Base-by-base conservation (phyloP, 2,113 vertebrate genomes). In the Calyptomena viridis region DNA sequence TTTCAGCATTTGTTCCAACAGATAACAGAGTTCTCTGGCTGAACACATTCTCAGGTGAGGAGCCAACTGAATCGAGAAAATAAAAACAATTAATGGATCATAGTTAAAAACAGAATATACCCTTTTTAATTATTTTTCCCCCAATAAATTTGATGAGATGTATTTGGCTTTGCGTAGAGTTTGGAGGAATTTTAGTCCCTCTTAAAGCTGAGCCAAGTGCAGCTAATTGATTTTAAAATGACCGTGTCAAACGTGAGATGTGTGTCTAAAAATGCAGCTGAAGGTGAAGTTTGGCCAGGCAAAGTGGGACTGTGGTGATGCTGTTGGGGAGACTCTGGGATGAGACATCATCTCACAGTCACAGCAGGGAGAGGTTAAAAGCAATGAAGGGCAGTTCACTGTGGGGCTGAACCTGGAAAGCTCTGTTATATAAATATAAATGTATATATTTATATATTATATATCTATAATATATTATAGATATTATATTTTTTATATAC, bases 201-300 rank as follows among this genome's bases (percentile, higher is more conserved):
- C 42, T 71, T 67, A 81, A 74, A 87, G n/a, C 47, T 28, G 55
- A 74, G 59, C 42, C 2, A 12, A 71, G 30, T 25, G 66, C 56
- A 67, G 39, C 33, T 81, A 59, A 84, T 4, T 59, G 60, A 81
- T 67, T 92, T 94, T 37, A 44, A 90, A 90, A 78, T 39, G 42
- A 64, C 58, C 0, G 0, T 17, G 31, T 30, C 53, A 13, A 11
- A 49, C 2, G 7, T 50, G 60, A 63, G 39, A 53, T 40, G 12
- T 21, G 25, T 31, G 80, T n/a, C 40, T 66, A 73, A 62, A 69
- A 10, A 60, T 1, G 4, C 8, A 56, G 19, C 0, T 28, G 60
- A 52, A 81, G n/a, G 7, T 5, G 39, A 68, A 44, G 80, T 60
- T 15, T 27, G 72, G 53, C 13, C 68, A 80, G 39, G 9, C 33